These are phyloP conservation scores for Diadumene lineata DNA, from an alignment of 92 coral and sea anemone species.

Conservation along the genomic window DNA sequence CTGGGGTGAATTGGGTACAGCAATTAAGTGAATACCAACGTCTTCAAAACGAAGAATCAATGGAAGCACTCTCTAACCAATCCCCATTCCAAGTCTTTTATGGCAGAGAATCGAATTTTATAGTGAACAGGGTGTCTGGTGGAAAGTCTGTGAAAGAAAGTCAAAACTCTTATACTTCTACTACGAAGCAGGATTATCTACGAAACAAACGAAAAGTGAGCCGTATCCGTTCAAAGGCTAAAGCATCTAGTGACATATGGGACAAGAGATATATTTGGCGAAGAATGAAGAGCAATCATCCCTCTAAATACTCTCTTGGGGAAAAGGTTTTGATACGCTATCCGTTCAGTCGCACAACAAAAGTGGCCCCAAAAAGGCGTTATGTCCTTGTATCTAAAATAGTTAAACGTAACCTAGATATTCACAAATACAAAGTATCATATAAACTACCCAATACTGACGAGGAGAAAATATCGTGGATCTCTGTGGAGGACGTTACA, in stretches of 20 bases:
- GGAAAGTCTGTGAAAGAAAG: neutral
- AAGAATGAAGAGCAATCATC: slow-evolving; percentile 44
- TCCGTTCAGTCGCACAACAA: slow-evolving; percentile 32
- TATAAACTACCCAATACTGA: slow-evolving; percentile 17
- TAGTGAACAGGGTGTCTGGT: neutral
- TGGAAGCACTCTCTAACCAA: slow-evolving; percentile 43
- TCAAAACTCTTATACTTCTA: neutral
- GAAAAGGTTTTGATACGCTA: slow-evolving; percentile 37
- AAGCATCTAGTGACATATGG: slow-evolving; percentile 31
- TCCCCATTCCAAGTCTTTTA: slow-evolving; percentile 43
- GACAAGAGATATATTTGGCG: slow-evolving; percentile 36
- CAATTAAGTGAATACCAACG: slow-evolving; percentile 33
- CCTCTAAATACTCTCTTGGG: slow-evolving; percentile 30
- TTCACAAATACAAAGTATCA: slow-evolving; percentile 26
- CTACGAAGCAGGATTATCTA: neutral
- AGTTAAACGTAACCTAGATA: slow-evolving; percentile 16
- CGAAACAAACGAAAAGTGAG: too few species aligned
- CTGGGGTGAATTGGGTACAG: slow-evolving; percentile 44
- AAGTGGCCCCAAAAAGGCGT: slow-evolving; percentile 16
- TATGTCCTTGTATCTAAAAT: slow-evolving; percentile 13
- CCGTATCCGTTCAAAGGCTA: slow-evolving; percentile 8
- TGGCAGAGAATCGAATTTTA: slow-evolving; percentile 29
- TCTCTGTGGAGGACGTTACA: slow-evolving; percentile 51
- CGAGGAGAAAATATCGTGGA: slow-evolving; percentile 19
- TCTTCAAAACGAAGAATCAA: slow-evolving; percentile 33